A percentile compares a stretch with the other conserved stretches of the same genome.
Conservation (phyloP, 2,797 vertebrate species). For the Strix occidentalis region DNA sequence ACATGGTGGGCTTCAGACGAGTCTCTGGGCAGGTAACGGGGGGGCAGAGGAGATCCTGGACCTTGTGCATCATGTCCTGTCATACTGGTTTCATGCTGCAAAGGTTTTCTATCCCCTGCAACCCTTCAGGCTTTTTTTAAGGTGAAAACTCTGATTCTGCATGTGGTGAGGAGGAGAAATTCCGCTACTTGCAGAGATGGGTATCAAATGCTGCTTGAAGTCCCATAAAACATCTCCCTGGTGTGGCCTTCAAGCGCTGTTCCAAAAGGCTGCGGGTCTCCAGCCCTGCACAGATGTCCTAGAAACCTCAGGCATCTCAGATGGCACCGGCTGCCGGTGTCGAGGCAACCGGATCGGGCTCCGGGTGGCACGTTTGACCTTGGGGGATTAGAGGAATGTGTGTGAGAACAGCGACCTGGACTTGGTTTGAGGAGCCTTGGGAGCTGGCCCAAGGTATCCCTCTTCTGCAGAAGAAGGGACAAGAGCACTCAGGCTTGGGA, state of each 20-base stretch:
- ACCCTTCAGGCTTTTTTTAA: neutral
- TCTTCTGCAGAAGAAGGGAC: neutral
- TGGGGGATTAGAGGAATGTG: neutral
- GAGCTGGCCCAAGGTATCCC: neutral
- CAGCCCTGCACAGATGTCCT: neutral
- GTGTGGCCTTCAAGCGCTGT: neutral
- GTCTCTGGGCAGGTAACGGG: accelerated
- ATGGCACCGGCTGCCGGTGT: neutral
- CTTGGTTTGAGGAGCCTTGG: neutral
- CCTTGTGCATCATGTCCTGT: accelerated
- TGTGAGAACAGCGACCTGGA: neutral
- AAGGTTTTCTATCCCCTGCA: neutral
- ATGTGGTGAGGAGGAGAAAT: neutral
- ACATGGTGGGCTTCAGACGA: neutral
- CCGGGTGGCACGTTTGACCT: neutral
- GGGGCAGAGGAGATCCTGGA: neutral
- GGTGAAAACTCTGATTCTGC: neutral
- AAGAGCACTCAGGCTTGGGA: neutral
- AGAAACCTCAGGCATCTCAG: neutral
- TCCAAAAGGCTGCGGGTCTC: neutral
- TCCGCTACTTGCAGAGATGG: neutral
- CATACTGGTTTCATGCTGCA: neutral
- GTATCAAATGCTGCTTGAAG: neutral
- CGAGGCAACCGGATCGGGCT: neutral
- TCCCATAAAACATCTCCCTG: neutral